phyloP scores from a whole-genome alignment of 2,113 vertebrate genomes.

The Pseudorectes ferrugineus region DNA sequence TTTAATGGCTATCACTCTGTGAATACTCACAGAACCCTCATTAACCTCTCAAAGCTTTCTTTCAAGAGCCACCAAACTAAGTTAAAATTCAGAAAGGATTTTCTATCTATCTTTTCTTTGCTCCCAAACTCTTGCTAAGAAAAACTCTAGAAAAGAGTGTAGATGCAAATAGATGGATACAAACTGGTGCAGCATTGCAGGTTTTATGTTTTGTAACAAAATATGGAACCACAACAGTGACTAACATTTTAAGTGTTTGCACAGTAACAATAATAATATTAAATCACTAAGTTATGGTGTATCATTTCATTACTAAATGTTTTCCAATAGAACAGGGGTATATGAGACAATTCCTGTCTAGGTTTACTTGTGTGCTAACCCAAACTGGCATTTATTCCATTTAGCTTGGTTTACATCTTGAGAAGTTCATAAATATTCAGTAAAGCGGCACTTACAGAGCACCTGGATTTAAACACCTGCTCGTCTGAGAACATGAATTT shows the following conservation, averaged over 20 bases:
- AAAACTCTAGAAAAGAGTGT: not conserved
- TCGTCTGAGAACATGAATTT: not conserved
- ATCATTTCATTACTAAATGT: not conserved
- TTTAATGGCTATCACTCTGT: not conserved
- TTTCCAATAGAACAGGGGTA: not conserved
- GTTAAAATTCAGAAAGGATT: not conserved
- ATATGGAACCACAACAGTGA: not conserved
- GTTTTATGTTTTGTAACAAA: not conserved
- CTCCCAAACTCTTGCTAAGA: not conserved
- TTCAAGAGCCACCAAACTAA: not conserved
- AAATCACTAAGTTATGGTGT: not conserved
- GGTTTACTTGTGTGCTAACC: not conserved
- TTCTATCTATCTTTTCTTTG: not conserved
- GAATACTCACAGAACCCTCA: not conserved
- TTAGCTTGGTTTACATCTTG: not conserved
- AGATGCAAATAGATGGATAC: not conserved
- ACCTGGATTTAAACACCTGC: not conserved
- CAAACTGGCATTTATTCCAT: not conserved
- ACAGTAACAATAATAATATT: not conserved
- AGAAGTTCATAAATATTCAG: not conserved
- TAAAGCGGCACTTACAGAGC: not conserved
- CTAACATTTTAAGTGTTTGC: not conserved
- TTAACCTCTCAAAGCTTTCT: not conserved
- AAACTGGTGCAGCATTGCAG: not conserved
- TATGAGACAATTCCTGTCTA: not conserved